These are phyloP conservation scores for Cosmopolites sordidus DNA, from an alignment of 2,888 invertebrate genomes.

Conservation along the genomic window DNA sequence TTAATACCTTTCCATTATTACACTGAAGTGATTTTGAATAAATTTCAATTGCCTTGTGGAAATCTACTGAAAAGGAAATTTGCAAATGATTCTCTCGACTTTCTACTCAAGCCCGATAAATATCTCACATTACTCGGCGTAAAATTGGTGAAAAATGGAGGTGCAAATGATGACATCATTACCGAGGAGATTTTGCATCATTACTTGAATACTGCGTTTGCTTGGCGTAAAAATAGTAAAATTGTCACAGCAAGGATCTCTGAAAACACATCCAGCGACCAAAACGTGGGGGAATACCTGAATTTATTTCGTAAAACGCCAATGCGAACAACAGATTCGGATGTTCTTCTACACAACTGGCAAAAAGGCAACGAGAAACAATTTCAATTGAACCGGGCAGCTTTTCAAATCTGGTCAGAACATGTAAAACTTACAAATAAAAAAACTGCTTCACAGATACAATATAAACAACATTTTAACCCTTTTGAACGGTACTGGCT, in stretches of 20 bases:
- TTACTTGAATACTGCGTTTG: conserved; percentile 2
- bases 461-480: conserved; percentile 35
- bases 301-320: background rate
- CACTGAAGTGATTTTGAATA: conserved; percentile 29
- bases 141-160: conserved; percentile 34
- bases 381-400: conserved; percentile 5
- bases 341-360: conserved; percentile 16
- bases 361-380: conserved; percentile 7
- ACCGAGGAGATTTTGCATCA: conserved; percentile 24
- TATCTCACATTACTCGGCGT: conserved; percentile 35
- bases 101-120: conserved; percentile 34
- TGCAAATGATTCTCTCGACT: conserved; percentile 35
- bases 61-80: conserved; percentile 32
- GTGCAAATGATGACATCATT: conserved; percentile 37
- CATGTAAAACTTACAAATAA: background rate
- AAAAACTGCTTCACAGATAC: background rate
- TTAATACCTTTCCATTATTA: conserved; percentile 42
- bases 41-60: conserved; percentile 2
- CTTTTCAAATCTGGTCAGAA: conserved; percentile 2
- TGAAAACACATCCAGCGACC: background rate
- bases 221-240: conserved; percentile 7
- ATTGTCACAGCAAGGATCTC: conserved; percentile 18
- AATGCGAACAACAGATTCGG: conserved; percentile 3
- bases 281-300: conserved; percentile 7
- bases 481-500: conserved; percentile 42